Percentiles rank a stretch among this genome's conserved stretches.
Conservation (phyloP, 1,140 invertebrate species). For the Aphis gossypii region DNA sequence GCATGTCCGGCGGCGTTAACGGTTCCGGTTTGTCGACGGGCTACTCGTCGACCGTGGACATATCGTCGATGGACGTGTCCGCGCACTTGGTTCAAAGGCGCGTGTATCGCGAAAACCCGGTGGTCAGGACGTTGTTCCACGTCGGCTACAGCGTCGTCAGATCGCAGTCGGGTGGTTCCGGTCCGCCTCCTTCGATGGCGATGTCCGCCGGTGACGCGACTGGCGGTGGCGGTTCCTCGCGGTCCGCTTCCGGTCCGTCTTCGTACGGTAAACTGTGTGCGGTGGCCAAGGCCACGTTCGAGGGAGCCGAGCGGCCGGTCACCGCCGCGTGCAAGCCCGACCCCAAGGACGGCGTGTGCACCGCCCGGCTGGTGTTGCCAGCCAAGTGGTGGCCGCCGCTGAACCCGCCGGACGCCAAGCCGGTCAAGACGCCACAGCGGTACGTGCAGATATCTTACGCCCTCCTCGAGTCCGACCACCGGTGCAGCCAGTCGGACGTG, state of each 20-base stretch:
- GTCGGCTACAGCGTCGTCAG: conserved; percentile 67
- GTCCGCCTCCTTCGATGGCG: conserved; percentile 73
- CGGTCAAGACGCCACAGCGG: conserved; percentile 72
- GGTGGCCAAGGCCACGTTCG: conserved; percentile 67
- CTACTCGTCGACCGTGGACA: conserved; percentile 69
- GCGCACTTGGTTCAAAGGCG: conserved; percentile 87
- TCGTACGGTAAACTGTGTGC: conserved; percentile 67
- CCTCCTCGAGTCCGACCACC: conserved; percentile 72
- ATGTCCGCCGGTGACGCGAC: conserved; percentile 67
- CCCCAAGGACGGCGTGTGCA: conserved; percentile 86
- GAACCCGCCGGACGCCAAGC: conserved; percentile 62
- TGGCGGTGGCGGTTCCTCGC: conserved; percentile 63
- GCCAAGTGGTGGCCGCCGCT: conserved; percentile 87
- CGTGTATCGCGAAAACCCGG: conserved; percentile 83
- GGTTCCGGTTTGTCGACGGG: conserved; percentile 86
- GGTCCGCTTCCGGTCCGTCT: conserved; percentile 59
- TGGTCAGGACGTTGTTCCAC: conserved; percentile 87
- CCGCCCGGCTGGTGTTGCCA: conserved; percentile 81
- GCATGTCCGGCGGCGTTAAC: conserved; percentile 84
- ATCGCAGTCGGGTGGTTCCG: background rate
- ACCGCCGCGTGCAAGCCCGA: conserved; percentile 86
- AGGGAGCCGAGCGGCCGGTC: conserved; percentile 68
- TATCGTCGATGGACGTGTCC: conserved; percentile 77
- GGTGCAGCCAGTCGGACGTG: conserved; percentile 51
- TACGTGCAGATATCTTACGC: conserved; percentile 82